These are phyloP conservation scores for Lepilemur ruficaudatus DNA, from an alignment of 2,797 vertebrate genomes.

Conservation along the genomic window DNA sequence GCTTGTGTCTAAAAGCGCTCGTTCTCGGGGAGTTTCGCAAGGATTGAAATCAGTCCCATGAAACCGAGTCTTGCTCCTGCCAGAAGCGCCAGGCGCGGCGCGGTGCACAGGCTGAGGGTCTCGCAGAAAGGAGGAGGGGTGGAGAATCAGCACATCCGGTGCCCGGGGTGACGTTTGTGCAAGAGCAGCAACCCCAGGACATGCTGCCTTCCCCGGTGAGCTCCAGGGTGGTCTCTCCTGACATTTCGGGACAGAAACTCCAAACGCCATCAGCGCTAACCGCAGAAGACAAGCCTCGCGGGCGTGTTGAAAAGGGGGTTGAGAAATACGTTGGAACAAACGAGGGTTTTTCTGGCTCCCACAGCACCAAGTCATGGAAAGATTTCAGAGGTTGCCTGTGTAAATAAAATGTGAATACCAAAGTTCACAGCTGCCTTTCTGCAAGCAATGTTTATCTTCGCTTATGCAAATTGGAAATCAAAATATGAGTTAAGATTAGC, in stretches of 20 bases:
- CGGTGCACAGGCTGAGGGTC: not conserved
- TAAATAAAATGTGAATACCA: conserved; percentile 52
- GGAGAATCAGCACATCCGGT: not conserved
- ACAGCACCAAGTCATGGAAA: conserved; percentile 30
- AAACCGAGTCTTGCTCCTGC: not conserved
- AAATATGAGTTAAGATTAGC: conserved; percentile 7
- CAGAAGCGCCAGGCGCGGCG: not conserved
- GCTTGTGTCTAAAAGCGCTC: not conserved
- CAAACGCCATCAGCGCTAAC: not conserved
- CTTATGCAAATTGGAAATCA: conserved; percentile 31
- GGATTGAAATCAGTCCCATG: not conserved
- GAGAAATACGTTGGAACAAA: conserved; percentile 20
- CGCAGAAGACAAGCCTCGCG: not conserved
- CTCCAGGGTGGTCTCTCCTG: not conserved
- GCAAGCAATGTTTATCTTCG: conserved; percentile 46
- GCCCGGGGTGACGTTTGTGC: not conserved
- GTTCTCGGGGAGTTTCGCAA: not conserved
- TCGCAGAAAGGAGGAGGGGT: not conserved
- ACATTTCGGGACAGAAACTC: conserved; percentile 37
- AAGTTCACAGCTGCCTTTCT: conserved; percentile 30
- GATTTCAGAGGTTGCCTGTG: conserved; percentile 22
- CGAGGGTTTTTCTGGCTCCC: conserved; percentile 32
- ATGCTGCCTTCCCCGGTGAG: not conserved
- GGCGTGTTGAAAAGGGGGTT: conserved; percentile 22
- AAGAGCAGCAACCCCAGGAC: not conserved